Base-by-base conservation (phyloP, 2,888 invertebrate genomes). In the Ypsolopha sequella region DNA sequence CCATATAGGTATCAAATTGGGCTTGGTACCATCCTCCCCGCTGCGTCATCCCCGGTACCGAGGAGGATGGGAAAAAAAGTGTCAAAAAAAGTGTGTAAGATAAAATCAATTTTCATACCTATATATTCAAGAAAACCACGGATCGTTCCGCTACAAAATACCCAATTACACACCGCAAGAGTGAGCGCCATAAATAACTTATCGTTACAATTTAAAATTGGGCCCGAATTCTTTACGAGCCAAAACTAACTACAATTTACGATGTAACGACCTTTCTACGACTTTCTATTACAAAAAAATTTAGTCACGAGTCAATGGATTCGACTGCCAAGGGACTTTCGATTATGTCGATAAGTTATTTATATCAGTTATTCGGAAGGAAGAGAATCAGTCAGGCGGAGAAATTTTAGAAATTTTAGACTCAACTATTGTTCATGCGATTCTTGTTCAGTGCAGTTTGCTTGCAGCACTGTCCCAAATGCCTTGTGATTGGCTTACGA, bases 201-300 rank as follows among this genome's bases (percentile, higher is more conserved):
- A 11, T 33, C 24, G 6, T 33, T 33, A 13, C 41, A 11, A 8
- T 33, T 34, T 34, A 14, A 45, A 44, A 13, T 11, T 45, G 63
- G 78, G 79, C 75, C 56, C 68, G 76, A 75, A 61, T 68, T 62
- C 70, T 78, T 80, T 79, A 80, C 70, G 76, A 80, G 52, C 73
- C 72, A 75, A 76, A 80, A 79, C 79, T 68, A 68, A 65, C 61
- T 57, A 56, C 60, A 62, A 76, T 76, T 76, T 74, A 76, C 70
- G 71, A 72, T 51, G 52, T n/a, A 11, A 45, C 45, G 51, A 53
- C 58, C 56, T 60, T 60, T 57, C 58, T 56, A 59, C 59, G 55
- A 56, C 55, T 50, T 54, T 51, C 51, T 45, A 52, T 60, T 56
- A 54, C 10, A 57, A 62, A 60, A 58, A 55, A 56, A 61, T 66